A percentile compares a stretch with the other conserved stretches of the same genome.
Evolutionary conservation across 2,888 invertebrate genomes (phyloP).

Genomic region (Meganola albula): DNA sequence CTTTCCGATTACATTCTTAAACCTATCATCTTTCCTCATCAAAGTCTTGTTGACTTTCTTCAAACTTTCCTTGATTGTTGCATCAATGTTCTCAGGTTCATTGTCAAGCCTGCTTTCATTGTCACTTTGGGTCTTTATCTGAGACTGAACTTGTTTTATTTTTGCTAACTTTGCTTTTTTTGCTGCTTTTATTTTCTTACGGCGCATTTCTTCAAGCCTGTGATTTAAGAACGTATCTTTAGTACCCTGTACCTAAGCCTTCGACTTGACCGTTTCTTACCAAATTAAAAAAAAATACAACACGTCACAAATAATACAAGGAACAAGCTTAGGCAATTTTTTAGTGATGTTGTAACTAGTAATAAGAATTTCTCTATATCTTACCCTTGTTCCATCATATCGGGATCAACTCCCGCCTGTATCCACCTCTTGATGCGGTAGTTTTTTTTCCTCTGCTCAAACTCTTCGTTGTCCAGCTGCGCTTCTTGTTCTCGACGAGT

Average conservation of each 20-base stretch:
- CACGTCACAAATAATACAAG: too few species aligned
- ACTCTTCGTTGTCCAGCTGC: conserved; percentile 92
- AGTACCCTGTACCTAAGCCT: too few species aligned
- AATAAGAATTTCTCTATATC: too few species aligned
- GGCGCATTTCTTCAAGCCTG: conserved; percentile 67
- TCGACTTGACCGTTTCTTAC: too few species aligned
- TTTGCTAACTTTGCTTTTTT: conserved; percentile 63
- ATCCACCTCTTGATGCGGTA: conserved; percentile 93
- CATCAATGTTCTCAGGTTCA: conserved; percentile 46
- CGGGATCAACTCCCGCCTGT: conserved; percentile 89
- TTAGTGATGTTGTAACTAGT: too few species aligned
- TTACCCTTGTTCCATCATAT: conserved; percentile 83
- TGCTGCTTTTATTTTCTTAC: conserved; percentile 59
- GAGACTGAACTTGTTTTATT: conserved; percentile 53
- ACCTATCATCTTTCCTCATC: conserved; percentile 69
- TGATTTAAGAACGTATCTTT: too few species aligned
- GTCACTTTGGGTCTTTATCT: conserved; percentile 36
- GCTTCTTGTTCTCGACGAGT: conserved; percentile 96
- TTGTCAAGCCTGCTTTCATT: conserved; percentile 31
- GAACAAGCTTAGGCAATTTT: too few species aligned
- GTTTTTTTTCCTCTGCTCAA: conserved; percentile 90
- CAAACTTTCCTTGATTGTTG: conserved; percentile 49
- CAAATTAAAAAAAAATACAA: too few species aligned
- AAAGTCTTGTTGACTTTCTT: conserved; percentile 61
- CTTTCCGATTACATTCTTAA: conserved; percentile 68